Conservation (phyloP, 2,113 vertebrate genomes). For the Anhinga rufa region DNA sequence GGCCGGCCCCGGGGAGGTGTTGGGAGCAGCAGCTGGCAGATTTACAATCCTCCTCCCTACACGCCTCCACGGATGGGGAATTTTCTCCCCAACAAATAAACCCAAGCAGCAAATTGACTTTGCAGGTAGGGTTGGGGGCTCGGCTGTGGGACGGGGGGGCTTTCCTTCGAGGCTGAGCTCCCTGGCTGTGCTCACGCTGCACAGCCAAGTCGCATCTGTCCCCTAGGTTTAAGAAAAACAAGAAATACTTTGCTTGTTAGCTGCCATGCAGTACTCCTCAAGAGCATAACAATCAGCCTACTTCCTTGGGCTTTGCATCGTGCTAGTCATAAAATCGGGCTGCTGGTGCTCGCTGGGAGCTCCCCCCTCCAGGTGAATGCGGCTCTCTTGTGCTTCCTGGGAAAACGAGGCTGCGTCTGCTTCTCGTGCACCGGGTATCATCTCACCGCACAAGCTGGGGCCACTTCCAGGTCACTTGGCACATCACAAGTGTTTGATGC, state of each 20-base stretch:
- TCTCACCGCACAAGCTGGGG: background rate
- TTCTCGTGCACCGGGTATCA: background rate
- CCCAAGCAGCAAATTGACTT: background rate
- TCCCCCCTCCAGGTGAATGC: background rate
- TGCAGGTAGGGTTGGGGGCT: background rate
- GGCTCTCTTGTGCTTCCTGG: background rate
- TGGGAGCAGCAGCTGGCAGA: background rate
- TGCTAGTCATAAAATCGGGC: background rate
- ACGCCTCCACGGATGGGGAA: background rate
- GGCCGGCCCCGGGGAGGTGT: background rate
- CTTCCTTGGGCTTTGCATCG: background rate
- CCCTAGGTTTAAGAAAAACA: background rate
- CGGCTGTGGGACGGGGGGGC: accelerated
- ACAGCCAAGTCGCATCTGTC: background rate
- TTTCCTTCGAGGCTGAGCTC: background rate
- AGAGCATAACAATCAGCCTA: background rate
- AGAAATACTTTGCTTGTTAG: background rate
- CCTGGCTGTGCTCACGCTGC: accelerated
- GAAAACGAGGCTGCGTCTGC: background rate
- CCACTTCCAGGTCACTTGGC: conserved; percentile 28
- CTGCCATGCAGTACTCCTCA: background rate
- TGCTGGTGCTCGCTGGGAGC: accelerated
- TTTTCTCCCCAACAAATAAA: background rate
- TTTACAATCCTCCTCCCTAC: background rate
- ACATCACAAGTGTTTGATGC: conserved; percentile 2